Evolutionary conservation across 2,113 vertebrate genomes (phyloP).

Genomic region (Sander lucioperca): DNA sequence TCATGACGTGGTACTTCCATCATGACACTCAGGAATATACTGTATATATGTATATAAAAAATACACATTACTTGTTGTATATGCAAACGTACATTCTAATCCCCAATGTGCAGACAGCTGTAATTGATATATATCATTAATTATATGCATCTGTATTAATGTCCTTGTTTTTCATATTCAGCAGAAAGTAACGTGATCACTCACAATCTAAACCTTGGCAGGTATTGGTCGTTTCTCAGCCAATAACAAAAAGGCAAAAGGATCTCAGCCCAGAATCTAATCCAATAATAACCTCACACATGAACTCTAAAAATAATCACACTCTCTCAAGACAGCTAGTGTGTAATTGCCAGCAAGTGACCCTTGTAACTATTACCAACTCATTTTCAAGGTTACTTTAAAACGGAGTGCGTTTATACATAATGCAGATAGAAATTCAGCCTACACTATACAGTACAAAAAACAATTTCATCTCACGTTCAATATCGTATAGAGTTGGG

Average conservation of each 20-base stretch:
- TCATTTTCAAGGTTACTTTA: slow-evolving; percentile 49
- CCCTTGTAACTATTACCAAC: slow-evolving; percentile 27
- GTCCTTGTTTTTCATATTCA: slow-evolving; percentile 43
- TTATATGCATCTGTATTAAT: slow-evolving; percentile 22
- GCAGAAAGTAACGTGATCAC: slow-evolving; percentile 48
- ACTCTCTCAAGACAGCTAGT: slow-evolving; percentile 43
- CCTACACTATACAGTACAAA: slow-evolving; percentile 56
- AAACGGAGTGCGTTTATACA: slow-evolving; percentile 36
- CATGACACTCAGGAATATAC: slow-evolving; percentile 4
- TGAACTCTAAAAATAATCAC: slow-evolving; percentile 68
- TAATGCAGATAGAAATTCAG: slow-evolving; percentile 50
- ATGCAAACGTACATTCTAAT: not conserved
- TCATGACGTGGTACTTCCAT: not conserved
- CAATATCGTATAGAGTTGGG: slow-evolving; percentile 54
- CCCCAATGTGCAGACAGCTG: not conserved
- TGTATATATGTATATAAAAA: not conserved
- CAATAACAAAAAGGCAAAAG: slow-evolving; percentile 53
- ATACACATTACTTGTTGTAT: not conserved
- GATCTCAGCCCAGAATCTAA: slow-evolving; percentile 58
- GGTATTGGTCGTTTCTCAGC: slow-evolving; percentile 36
- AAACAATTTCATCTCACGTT: slow-evolving; percentile 50
- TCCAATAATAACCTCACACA: slow-evolving; percentile 73
- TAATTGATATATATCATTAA: slow-evolving; percentile 8
- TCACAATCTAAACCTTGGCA: slow-evolving; percentile 60
- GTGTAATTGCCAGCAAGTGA: slow-evolving; percentile 45